Conservation (phyloP, 1,140 invertebrate species). For the Hylaeus anthracinus region DNA sequence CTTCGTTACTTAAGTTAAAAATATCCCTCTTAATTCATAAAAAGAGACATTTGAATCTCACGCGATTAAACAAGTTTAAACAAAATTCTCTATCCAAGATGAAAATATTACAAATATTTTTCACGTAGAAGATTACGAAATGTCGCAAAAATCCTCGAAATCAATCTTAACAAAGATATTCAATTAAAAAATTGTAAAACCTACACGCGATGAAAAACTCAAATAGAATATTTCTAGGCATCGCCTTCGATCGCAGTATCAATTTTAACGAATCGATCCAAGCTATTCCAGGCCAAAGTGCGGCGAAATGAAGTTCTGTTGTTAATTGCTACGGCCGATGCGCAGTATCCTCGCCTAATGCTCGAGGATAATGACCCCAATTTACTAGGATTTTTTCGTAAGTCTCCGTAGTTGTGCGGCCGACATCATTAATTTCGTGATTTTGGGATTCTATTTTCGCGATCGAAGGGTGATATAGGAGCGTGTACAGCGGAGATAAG, state of each 20-base stretch:
- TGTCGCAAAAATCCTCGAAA: no score
- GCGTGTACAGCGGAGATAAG: constrained; percentile 62
- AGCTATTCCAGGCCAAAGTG: background rate
- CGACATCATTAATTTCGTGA: constrained; percentile 50
- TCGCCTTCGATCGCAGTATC: background rate
- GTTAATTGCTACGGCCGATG: background rate
- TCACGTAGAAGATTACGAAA: no score
- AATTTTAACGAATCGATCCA: background rate
- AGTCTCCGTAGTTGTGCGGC: background rate
- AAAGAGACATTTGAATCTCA: no score
- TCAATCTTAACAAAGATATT: no score
- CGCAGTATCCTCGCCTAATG: no score
- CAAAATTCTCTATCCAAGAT: no score
- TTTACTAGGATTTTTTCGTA: constrained; percentile 20
- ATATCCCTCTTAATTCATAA: no score
- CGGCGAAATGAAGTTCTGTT: background rate
- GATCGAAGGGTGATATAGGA: constrained; percentile 58
- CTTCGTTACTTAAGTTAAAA: no score
- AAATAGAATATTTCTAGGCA: background rate
- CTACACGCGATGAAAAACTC: no score
- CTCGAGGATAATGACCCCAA: background rate
- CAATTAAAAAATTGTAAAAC: no score
- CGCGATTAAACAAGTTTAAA: no score
- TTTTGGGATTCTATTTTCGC: constrained; percentile 41
- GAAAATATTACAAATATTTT: no score